Evolutionary conservation across 2,888 invertebrate genomes (phyloP).

Genomic region (Xiphydria camelus): DNA sequence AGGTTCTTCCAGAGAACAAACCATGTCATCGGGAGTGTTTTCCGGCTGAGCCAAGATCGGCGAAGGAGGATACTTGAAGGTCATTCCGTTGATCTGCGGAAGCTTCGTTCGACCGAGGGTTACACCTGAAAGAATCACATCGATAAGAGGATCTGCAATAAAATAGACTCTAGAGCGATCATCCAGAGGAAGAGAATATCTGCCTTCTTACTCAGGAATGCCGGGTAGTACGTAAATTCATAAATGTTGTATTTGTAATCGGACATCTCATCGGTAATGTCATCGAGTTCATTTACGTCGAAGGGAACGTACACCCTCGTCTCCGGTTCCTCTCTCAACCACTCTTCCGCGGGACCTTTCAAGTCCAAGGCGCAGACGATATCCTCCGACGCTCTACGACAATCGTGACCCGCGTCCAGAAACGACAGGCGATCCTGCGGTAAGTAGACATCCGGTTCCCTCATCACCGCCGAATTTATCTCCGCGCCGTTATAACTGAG

Average conservation of each 20-base stretch:
- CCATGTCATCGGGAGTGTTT: conserved; percentile 41
- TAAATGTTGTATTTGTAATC: conserved; percentile 63
- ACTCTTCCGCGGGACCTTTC: conserved; percentile 11
- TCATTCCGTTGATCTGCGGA: conserved; percentile 66
- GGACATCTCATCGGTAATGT: conserved; percentile 57
- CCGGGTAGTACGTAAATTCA: conserved; percentile 61
- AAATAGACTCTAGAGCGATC: neutral
- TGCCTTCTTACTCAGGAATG: conserved; percentile 58
- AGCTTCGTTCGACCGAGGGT: conserved; percentile 25
- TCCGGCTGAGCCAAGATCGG: conserved; percentile 63
- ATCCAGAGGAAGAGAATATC: neutral
- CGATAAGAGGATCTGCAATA: conserved; percentile 4
- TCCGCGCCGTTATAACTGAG: conserved; percentile 59
- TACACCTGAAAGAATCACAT: conserved; percentile 21
- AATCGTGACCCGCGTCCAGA: conserved; percentile 26
- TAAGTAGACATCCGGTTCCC: conserved; percentile 9
- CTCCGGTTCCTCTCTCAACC: conserved; percentile 32
- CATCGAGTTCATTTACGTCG: conserved; percentile 55
- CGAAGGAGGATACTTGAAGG: conserved; percentile 63
- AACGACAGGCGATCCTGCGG: conserved; percentile 10
- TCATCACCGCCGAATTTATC: conserved; percentile 17
- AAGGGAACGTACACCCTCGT: conserved; percentile 59
- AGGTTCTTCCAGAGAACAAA: conserved; percentile 45
- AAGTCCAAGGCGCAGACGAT: conserved; percentile 34
- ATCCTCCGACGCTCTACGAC: conserved; percentile 21